Evolutionary conservation across 2,888 invertebrate species (phyloP).

Genomic region (Pyrocoelia pectoralis): DNA sequence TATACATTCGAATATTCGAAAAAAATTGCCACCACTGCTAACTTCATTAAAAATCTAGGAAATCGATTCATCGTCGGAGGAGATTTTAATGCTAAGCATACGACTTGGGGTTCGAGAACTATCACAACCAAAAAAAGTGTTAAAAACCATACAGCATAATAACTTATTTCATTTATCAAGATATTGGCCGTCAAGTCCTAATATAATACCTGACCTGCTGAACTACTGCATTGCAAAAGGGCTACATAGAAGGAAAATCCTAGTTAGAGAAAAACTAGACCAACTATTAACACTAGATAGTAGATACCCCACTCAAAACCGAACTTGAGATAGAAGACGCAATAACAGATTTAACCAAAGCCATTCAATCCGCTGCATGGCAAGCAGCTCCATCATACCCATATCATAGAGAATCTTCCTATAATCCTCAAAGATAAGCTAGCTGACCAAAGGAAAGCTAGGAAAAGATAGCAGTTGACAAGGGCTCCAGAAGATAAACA

Average conservation of each 20-base stretch:
- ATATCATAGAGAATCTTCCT: slow-evolving; percentile 4
- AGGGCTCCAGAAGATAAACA: slow-evolving; percentile 11
- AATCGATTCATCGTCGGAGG: slow-evolving; percentile 3
- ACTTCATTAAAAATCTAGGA: slow-evolving; percentile 29
- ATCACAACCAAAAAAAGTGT: slow-evolving; percentile 11
- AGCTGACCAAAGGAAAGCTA: too few relatives aligned
- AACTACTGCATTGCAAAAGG: slow-evolving; percentile 5
- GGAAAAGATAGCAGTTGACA: background rate
- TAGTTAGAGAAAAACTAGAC: slow-evolving; percentile 8
- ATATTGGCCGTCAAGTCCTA: slow-evolving; percentile 14
- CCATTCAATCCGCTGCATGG: background rate
- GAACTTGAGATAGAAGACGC: slow-evolving; percentile 14
- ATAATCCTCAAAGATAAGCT: background rate
- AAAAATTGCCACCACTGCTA: too few relatives aligned
- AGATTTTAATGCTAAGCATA: slow-evolving; percentile 11
- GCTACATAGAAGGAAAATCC: background rate
- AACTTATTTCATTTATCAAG: slow-evolving; percentile 11
- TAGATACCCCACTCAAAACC: slow-evolving; percentile 8
- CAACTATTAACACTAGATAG: slow-evolving; percentile 8
- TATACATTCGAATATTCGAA: too few relatives aligned
- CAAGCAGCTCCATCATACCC: slow-evolving; percentile 6
- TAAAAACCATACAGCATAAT: slow-evolving; percentile 7
- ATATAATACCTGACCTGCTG: slow-evolving; percentile 13
- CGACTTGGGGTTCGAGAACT: slow-evolving; percentile 9
- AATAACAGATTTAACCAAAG: too few relatives aligned